Conservation (phyloP, 2,797 vertebrate genomes). For the Leuciscus waleckii region DNA sequence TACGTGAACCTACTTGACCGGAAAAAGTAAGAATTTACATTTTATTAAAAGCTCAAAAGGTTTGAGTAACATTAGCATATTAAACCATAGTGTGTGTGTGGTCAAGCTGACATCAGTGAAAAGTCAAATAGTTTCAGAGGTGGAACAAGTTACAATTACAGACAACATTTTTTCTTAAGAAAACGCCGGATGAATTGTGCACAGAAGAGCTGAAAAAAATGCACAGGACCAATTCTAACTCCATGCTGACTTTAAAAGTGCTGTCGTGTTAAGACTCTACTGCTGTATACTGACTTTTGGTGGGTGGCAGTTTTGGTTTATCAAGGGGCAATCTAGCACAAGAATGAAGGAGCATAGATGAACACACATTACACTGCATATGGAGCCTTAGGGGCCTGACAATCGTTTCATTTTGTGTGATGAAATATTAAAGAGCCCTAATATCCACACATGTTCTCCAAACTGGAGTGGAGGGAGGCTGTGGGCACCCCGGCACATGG, state of each 20-base stretch:
- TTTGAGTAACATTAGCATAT: not conserved
- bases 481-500: constrained; percentile 39
- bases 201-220: not conserved
- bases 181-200: not conserved
- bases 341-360: not conserved
- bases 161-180: not conserved
- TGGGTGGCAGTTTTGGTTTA: not conserved
- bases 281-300: not conserved
- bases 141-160: not conserved
- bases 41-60: too few relatives aligned
- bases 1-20: not conserved
- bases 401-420: constrained; percentile 62
- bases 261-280: not conserved
- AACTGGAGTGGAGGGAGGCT: constrained; percentile 53
- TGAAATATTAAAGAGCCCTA: constrained; percentile 76
- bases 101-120: not conserved
- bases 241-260: not conserved
- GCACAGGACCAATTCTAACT: not conserved
- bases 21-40: not conserved
- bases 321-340: constrained; percentile 1
- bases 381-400: constrained; percentile 37
- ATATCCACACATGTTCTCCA: constrained; percentile 75
- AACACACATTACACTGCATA: constrained; percentile 28
- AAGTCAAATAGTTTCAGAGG: not conserved
- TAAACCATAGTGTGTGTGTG: not conserved